phyloP scores from a whole-genome alignment of 1,140 invertebrate species.

The Temnothorax curvispinosus region DNA sequence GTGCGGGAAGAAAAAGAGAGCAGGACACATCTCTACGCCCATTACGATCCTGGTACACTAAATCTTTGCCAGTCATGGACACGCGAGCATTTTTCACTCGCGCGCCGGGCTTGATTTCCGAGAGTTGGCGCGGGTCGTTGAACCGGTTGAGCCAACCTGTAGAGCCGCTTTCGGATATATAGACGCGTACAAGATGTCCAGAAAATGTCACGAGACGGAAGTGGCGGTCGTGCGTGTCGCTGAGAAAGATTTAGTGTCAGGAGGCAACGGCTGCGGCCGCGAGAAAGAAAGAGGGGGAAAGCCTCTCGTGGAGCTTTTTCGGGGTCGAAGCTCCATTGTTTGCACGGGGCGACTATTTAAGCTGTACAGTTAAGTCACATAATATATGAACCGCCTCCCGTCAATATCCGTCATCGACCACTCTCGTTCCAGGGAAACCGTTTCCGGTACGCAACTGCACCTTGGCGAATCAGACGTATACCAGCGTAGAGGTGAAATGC shows the following conservation, averaged over 20 bases:
- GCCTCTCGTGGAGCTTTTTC: neutral
- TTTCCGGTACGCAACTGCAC: conserved; percentile 91
- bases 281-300: neutral
- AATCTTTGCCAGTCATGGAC: conserved; percentile 73
- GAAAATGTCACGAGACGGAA: conserved; percentile 53
- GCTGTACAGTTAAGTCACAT: neutral
- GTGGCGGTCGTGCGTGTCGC: neutral
- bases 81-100: conserved; percentile 70
- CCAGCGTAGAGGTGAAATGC: conserved; percentile 91
- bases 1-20: conserved; percentile 43
- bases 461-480: conserved; percentile 91
- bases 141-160: conserved; percentile 62
- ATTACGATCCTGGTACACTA: conserved; percentile 70
- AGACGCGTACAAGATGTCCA: conserved; percentile 62
- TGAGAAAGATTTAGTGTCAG: conserved; percentile 46
- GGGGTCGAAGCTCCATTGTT: neutral
- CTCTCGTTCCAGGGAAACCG: conserved; percentile 88
- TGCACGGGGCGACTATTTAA: neutral
- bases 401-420: neutral
- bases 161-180: conserved; percentile 59
- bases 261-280: neutral
- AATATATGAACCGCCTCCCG: neutral
- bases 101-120: conserved; percentile 63
- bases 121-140: neutral
- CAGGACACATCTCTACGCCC: conserved; percentile 64